Percentiles rank a stretch among this genome's conserved stretches.
phyloP scores from a whole-genome alignment of 2,888 invertebrate genomes.

The Drosophila cracens region DNA sequence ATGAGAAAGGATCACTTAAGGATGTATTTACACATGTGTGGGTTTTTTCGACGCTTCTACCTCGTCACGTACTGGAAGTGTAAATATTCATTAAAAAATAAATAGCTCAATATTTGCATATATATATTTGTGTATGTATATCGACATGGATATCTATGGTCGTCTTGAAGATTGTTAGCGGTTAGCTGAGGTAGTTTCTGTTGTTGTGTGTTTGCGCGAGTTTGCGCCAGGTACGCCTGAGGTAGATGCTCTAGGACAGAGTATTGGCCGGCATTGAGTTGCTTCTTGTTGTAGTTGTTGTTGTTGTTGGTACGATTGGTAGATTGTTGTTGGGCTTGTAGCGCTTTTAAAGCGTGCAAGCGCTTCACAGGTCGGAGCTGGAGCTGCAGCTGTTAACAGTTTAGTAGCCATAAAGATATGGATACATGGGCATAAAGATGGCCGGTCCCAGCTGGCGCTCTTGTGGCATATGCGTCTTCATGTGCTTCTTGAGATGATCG shows the following conservation, averaged over 20 bases:
- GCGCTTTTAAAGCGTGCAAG: slow-evolving; percentile 76
- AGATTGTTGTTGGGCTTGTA: slow-evolving; percentile 30
- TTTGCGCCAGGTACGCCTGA: slow-evolving; percentile 77
- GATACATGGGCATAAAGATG: slow-evolving; percentile 87
- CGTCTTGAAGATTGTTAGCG: slow-evolving; percentile 28
- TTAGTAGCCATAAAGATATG: slow-evolving; percentile 87
- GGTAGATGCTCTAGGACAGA: slow-evolving; percentile 62
- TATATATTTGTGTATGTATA: slow-evolving; percentile 40
- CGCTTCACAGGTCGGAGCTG: slow-evolving; percentile 65
- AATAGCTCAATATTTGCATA: slow-evolving; percentile 78
- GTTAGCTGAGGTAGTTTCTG: slow-evolving; percentile 46
- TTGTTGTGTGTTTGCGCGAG: slow-evolving; percentile 52
- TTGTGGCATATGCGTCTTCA: slow-evolving; percentile 91
- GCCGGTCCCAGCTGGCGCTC: slow-evolving; percentile 88
- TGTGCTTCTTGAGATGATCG: slow-evolving; percentile 97
- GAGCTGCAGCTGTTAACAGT: slow-evolving; percentile 19
- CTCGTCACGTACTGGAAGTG: slow-evolving; percentile 72
- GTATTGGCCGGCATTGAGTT: slow-evolving; percentile 56
- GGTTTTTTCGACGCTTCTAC: slow-evolving; percentile 54
- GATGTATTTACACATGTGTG: slow-evolving; percentile 78
- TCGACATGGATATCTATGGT: slow-evolving; percentile 15
- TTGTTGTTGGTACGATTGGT: slow-evolving; percentile 15
- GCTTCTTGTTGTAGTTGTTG: slow-evolving; percentile 15
- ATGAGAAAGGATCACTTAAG: slow-evolving; percentile 80
- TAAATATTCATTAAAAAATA: slow-evolving; percentile 79